Conservation (phyloP, 2,888 invertebrate species). For the Drosophila eohydei region DNA sequence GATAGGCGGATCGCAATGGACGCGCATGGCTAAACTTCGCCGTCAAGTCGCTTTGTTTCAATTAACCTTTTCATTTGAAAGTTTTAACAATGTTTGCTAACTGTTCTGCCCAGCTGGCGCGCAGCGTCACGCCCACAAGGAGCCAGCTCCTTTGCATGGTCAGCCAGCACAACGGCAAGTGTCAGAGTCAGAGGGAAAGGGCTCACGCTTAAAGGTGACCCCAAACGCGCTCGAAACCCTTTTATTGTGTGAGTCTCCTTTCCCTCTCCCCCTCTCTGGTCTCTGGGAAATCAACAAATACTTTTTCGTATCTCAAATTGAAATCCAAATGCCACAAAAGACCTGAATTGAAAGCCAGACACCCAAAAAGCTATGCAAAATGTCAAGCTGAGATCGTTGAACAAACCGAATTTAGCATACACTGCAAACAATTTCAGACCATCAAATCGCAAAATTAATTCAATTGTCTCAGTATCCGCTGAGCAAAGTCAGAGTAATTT, state of each 20-base stretch:
- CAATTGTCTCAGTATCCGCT: no score
- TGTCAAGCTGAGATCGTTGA: neutral
- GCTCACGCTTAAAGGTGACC: conserved; percentile 29
- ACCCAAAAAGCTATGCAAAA: conserved; percentile 4
- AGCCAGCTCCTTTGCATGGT: conserved; percentile 5
- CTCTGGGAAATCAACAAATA: conserved; percentile 57
- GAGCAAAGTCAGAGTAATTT: neutral
- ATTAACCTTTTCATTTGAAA: conserved; percentile 79
- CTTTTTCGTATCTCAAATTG: conserved; percentile 68
- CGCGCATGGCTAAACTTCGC: conserved; percentile 76
- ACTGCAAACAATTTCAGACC: neutral
- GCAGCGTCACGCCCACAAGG: neutral
- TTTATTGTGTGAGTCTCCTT: neutral
- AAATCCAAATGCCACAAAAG: conserved; percentile 62
- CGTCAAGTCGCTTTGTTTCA: conserved; percentile 77
- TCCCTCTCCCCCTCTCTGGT: neutral
- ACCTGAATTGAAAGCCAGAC: conserved; percentile 8
- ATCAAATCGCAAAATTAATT: neutral
- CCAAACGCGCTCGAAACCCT: conserved; percentile 24
- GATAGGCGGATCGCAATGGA: conserved; percentile 58
- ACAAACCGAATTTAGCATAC: conserved; percentile 4
- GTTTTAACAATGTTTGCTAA: conserved; percentile 78
- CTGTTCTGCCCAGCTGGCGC: conserved; percentile 54
- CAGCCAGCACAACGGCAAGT: conserved; percentile 16
- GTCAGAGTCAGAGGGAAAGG: conserved; percentile 1